Percentiles rank a stretch among this genome's conserved stretches.
Conservation (phyloP, 2,797 vertebrate species). For the Ceryle rudis region DNA sequence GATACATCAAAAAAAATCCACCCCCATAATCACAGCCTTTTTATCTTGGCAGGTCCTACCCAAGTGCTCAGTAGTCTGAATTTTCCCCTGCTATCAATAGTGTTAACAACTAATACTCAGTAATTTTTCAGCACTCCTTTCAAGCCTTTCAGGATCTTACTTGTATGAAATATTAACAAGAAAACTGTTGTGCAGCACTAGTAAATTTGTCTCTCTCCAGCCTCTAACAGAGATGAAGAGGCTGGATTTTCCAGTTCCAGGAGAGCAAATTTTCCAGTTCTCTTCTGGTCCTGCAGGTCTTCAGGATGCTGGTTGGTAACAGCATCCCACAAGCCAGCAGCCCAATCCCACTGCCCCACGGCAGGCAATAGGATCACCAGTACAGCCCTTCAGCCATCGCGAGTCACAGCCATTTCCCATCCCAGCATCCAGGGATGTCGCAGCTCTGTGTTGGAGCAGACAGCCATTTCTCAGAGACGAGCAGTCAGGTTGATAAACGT, state of each 20-base stretch:
- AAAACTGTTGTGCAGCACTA: slow-evolving; percentile 8
- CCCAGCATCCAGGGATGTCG: not conserved
- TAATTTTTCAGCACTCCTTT: slow-evolving; percentile 34
- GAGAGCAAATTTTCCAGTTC: not conserved
- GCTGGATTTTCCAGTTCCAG: too few relatives aligned
- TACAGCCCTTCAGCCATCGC: rapidly evolving
- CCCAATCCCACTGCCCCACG: rapidly evolving
- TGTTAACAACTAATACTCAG: not conserved
- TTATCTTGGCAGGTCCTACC: not conserved
- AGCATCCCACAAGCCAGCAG: not conserved
- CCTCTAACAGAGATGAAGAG: not conserved
- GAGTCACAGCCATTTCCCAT: rapidly evolving
- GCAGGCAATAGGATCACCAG: rapidly evolving
- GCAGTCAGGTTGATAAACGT: not conserved
- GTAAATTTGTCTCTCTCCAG: slow-evolving; percentile 1
- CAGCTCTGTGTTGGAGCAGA: not conserved
- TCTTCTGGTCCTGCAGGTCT: not conserved
- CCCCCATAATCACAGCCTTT: not conserved
- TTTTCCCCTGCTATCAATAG: not conserved
- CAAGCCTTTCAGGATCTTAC: slow-evolving; percentile 13
- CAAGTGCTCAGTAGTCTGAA: not conserved
- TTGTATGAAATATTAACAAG: slow-evolving; percentile 26
- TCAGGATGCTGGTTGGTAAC: rapidly evolving
- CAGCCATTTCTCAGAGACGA: not conserved
- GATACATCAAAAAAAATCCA: not conserved